These are phyloP conservation scores for Hucho hucho DNA, from an alignment of 2,113 vertebrate species.

Conservation along the genomic window DNA sequence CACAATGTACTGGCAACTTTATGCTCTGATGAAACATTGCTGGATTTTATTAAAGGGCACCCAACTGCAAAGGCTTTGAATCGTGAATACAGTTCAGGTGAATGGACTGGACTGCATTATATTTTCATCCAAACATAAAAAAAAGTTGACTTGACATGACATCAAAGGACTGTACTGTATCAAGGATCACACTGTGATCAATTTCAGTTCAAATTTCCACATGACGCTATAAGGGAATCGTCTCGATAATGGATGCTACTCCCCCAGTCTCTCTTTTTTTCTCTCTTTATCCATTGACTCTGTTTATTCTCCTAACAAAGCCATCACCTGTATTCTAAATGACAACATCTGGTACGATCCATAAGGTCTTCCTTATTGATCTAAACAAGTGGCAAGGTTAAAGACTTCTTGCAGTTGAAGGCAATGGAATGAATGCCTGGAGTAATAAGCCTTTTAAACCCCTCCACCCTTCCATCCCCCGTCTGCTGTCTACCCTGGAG, in stretches of 20 bases:
- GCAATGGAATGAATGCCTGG: conserved; percentile 23
- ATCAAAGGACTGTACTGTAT: conserved; percentile 6
- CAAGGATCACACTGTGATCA: background rate
- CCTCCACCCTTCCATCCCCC: conserved; percentile 29
- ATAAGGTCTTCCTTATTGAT: conserved; percentile 14
- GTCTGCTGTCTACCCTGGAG: conserved; percentile 32
- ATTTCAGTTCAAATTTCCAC: background rate
- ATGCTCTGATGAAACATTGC: conserved; percentile 13
- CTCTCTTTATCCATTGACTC: background rate
- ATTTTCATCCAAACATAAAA: background rate
- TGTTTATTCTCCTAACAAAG: background rate
- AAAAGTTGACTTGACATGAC: background rate
- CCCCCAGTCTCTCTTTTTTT: background rate
- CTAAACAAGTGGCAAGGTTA: conserved; percentile 10
- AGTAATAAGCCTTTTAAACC: conserved; percentile 48
- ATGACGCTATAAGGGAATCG: background rate
- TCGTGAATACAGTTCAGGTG: background rate
- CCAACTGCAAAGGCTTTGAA: conserved; percentile 13
- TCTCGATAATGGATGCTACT: background rate
- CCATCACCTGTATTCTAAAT: background rate
- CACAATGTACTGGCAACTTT: conserved; percentile 13
- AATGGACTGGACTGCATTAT: background rate
- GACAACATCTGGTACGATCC: background rate
- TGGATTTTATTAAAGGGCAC: conserved; percentile 3
- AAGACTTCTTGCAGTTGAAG: conserved; percentile 13